phyloP scores from a whole-genome alignment of 1,140 invertebrate species.

The Bicyclus anynana region DNA sequence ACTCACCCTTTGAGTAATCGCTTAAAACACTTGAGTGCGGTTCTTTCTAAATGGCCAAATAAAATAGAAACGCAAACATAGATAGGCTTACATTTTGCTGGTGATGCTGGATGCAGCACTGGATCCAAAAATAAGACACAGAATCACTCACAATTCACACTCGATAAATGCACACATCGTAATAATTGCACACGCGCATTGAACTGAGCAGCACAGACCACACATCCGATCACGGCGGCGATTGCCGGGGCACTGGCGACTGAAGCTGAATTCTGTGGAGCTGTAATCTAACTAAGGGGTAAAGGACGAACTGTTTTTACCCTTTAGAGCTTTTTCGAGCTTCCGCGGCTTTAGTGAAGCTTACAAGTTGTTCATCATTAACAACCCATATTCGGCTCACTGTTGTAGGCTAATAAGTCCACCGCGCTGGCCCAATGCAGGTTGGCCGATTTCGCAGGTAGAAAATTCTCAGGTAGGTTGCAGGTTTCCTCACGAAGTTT shows the following conservation, averaged over 20 bases:
- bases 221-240: constrained; percentile 44
- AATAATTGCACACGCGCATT: constrained; percentile 41
- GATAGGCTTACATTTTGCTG: constrained; percentile 21
- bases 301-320: constrained; percentile 12
- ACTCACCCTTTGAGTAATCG: too few species aligned
- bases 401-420: too few species aligned
- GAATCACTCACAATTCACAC: constrained; percentile 26
- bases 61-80: too few species aligned
- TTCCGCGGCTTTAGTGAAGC: background rate
- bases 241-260: constrained; percentile 57
- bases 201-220: constrained; percentile 27
- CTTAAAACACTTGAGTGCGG: too few species aligned
- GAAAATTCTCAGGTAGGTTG: too few species aligned
- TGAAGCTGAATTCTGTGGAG: constrained; percentile 34
- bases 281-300: constrained; percentile 17
- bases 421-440: too few species aligned
- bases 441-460: too few species aligned
- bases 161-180: constrained; percentile 29
- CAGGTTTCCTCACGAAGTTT: too few species aligned
- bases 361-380: too few species aligned
- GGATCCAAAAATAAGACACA: constrained; percentile 14
- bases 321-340: constrained; percentile 8
- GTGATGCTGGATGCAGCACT: background rate
- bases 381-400: too few species aligned
- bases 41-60: background rate